A percentile compares a stretch with the other conserved stretches of the same genome.
phyloP scores from a whole-genome alignment of 2,797 vertebrate species.

The Merluccius polli region DNA sequence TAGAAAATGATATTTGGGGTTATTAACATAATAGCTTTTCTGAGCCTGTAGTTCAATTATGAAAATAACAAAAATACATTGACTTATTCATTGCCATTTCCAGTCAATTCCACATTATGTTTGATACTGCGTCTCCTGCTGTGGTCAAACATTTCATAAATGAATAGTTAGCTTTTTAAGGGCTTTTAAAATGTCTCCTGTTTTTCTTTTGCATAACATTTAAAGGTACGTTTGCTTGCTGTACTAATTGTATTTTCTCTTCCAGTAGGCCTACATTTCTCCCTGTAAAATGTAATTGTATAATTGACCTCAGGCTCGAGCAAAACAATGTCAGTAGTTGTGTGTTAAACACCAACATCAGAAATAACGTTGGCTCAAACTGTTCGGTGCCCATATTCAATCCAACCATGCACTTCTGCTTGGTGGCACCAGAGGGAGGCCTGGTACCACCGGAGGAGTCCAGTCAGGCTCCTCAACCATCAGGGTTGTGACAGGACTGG shows the following conservation, averaged over 20 bases:
- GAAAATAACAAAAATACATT: background rate
- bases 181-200: background rate
- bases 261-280: too few relatives aligned
- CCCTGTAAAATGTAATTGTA: too few relatives aligned
- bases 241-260: background rate
- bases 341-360: background rate
- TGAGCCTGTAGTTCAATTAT: background rate
- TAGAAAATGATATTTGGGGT: too few relatives aligned
- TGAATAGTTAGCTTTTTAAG: background rate
- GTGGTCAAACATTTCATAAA: background rate
- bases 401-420: slow-evolving; percentile 8
- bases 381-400: background rate
- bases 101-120: background rate
- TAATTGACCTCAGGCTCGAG: too few relatives aligned
- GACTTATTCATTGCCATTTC: background rate
- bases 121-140: background rate
- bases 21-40: background rate
- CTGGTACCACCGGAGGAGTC: slow-evolving; percentile 21
- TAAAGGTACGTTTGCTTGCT: too few relatives aligned
- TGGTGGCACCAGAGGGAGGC: slow-evolving; percentile 48
- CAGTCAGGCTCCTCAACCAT: background rate
- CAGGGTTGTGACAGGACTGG: background rate
- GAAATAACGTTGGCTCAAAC: background rate
- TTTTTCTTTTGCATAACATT: background rate
- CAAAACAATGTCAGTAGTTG: background rate